Percentiles rank a stretch among this genome's conserved stretches.
Evolutionary conservation across 2,113 vertebrate species (phyloP).

Genomic region (Mobula birostris): DNA sequence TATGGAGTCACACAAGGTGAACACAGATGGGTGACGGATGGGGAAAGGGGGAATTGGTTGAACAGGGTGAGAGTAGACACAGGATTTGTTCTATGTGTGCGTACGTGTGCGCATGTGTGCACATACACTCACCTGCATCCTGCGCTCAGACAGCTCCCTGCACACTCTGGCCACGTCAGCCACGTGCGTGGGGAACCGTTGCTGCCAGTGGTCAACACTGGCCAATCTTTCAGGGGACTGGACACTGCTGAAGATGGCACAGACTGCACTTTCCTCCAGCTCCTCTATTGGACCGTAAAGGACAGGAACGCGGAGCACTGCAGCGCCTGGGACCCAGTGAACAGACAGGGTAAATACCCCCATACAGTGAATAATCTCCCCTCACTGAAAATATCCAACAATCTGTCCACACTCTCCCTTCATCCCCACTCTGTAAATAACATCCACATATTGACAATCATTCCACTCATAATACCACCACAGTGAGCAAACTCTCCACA

Average conservation of each 20-base stretch:
- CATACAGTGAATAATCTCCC: too few relatives aligned
- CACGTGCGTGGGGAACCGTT: conserved; percentile 81
- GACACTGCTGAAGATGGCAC: conserved; percentile 77
- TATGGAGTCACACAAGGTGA: too few relatives aligned
- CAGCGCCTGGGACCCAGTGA: conserved; percentile 58
- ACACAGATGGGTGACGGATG: too few relatives aligned
- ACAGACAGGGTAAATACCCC: not conserved
- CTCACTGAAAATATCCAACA: too few relatives aligned
- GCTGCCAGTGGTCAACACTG: conserved; percentile 82
- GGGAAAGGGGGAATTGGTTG: too few relatives aligned
- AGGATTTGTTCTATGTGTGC: too few relatives aligned
- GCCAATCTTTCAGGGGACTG: conserved; percentile 75
- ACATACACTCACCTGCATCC: conserved; percentile 65
- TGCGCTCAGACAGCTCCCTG: conserved; percentile 73
- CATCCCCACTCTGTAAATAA: not conserved
- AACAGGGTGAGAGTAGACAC: too few relatives aligned
- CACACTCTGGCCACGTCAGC: conserved; percentile 81
- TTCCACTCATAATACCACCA: too few relatives aligned
- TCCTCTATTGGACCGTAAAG: conserved; percentile 84
- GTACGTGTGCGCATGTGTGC: too few relatives aligned
- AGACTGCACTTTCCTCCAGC: conserved; percentile 82
- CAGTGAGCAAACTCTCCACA: too few relatives aligned
- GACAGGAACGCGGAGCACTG: conserved; percentile 80
- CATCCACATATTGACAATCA: too few relatives aligned
- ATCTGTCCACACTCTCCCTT: not conserved